Conservation (phyloP, 1,140 invertebrate genomes). For the Bombus picipes region DNA sequence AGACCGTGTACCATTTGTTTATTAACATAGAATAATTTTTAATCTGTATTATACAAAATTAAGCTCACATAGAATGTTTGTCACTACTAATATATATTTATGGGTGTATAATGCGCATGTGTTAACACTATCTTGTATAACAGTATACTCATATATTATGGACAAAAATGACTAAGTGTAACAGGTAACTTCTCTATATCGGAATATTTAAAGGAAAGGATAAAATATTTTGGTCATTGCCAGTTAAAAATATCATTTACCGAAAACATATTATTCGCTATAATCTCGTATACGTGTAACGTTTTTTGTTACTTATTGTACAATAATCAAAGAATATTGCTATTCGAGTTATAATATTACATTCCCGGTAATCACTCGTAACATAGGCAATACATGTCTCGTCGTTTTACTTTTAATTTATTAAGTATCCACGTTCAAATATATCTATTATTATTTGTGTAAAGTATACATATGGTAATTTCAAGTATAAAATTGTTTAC, state of each 20-base stretch:
- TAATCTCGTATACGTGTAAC: no score
- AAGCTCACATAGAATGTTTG: background rate
- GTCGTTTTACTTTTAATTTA: slow-evolving; percentile 3
- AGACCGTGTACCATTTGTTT: background rate
- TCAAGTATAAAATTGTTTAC: background rate
- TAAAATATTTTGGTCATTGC: background rate
- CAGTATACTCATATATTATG: no score
- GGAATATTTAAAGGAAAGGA: background rate
- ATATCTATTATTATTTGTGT: background rate
- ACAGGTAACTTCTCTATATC: background rate
- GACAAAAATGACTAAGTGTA: background rate
- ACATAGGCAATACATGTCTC: background rate
- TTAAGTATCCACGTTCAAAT: background rate
- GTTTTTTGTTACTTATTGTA: background rate
- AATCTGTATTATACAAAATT: background rate
- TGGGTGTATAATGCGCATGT: background rate
- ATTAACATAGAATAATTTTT: no score
- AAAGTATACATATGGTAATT: background rate
- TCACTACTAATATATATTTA: background rate
- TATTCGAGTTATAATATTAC: background rate
- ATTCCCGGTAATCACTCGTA: background rate
- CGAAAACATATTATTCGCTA: no score
- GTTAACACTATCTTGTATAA: background rate
- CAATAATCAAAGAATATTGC: background rate
- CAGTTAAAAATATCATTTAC: background rate